Evolutionary conservation across 2,797 vertebrate species (phyloP).

Genomic region (Crypturellus tataupa): DNA sequence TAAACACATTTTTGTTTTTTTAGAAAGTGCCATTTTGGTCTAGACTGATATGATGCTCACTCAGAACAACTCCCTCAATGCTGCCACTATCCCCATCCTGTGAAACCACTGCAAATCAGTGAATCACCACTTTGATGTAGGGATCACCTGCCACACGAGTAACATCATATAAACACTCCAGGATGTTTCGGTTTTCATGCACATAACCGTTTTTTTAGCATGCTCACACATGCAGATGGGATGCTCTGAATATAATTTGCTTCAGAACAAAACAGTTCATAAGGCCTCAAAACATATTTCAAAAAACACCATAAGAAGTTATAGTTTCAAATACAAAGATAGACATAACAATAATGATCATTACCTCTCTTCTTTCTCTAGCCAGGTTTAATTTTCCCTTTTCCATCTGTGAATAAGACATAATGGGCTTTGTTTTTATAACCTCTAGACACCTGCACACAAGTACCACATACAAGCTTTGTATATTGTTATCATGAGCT

Average conservation of each 20-base stretch:
- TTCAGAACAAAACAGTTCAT: constrained; percentile 25
- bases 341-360: constrained; percentile 45
- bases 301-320: constrained; percentile 25
- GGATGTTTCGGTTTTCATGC: constrained; percentile 16
- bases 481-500: not conserved
- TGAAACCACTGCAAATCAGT: not conserved
- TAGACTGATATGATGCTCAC: not conserved
- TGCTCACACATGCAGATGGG: not conserved
- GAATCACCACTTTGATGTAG: not conserved
- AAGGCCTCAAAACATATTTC: constrained; percentile 35
- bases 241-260: constrained; percentile 24
- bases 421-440: not conserved
- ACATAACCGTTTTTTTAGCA: constrained; percentile 6
- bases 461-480: not conserved
- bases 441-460: constrained; percentile 9
- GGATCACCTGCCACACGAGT: not conserved
- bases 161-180: not conserved
- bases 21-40: not conserved
- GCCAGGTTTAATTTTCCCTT: constrained; percentile 22
- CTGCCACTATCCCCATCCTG: not conserved
- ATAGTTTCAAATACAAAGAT: not conserved
- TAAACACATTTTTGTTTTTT: constrained; percentile 8
- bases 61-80: not conserved
- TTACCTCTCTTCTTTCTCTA: not conserved
- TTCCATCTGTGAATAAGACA: constrained; percentile 2